Evolutionary conservation across 2,113 vertebrate genomes (phyloP).

Genomic region (Nicator chloris): DNA sequence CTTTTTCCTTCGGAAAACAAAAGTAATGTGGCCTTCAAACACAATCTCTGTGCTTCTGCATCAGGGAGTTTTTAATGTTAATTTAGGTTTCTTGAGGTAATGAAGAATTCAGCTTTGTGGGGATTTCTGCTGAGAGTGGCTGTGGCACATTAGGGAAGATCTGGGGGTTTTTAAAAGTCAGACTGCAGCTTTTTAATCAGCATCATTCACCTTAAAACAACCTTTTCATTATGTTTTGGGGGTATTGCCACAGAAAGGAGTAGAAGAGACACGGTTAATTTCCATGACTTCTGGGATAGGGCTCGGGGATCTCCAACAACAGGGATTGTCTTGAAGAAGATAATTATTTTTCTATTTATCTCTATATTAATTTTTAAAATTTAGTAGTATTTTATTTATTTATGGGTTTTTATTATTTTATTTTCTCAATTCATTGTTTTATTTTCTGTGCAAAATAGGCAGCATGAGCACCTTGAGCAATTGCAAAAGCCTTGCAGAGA

Average conservation of each 20-base stretch:
- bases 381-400: not conserved
- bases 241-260: not conserved
- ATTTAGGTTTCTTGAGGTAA: slow-evolving; percentile 33
- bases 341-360: not conserved
- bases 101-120: slow-evolving; percentile 35
- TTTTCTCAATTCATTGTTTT: not conserved
- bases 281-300: not conserved
- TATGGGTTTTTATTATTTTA: not conserved
- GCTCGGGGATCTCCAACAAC: not conserved
- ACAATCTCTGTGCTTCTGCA: slow-evolving; percentile 32
- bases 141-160: not conserved
- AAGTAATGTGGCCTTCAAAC: slow-evolving; percentile 48
- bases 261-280: not conserved
- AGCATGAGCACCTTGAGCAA: not conserved
- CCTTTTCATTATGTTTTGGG: not conserved
- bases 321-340: not conserved
- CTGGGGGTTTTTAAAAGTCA: not conserved
- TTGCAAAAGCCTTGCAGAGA: not conserved
- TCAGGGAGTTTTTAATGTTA: slow-evolving; percentile 22
- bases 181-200: not conserved
- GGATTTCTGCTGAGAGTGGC: not conserved
- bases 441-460: not conserved
- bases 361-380: not conserved
- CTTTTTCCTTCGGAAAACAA: slow-evolving; percentile 36
- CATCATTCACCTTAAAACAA: not conserved